Evolutionary conservation across 2,113 vertebrate genomes (phyloP).

Genomic region (Misgurnus anguillicaudatus): DNA sequence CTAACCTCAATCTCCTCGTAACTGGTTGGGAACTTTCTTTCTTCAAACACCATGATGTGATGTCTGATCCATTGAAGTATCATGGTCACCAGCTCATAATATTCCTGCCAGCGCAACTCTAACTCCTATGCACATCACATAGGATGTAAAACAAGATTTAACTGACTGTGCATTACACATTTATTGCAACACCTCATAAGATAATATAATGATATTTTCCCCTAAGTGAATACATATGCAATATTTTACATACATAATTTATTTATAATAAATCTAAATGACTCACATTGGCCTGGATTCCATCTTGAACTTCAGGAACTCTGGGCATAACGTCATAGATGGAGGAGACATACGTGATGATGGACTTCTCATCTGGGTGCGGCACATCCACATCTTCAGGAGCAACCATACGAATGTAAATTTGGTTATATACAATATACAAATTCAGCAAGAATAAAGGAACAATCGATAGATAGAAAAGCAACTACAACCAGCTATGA

Average conservation of each 20-base stretch:
- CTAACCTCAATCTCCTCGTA: constrained; percentile 93
- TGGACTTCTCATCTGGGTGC: constrained; percentile 79
- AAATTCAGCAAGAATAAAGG: neutral
- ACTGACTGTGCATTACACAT: no score
- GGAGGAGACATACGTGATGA: constrained; percentile 81
- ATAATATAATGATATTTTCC: no score
- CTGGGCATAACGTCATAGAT: constrained; percentile 93
- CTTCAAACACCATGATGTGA: constrained; percentile 85
- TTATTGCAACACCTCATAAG: neutral
- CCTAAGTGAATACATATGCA: no score
- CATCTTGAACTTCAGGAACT: constrained; percentile 84
- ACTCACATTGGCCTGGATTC: constrained; percentile 88
- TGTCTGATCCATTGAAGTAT: constrained; percentile 92
- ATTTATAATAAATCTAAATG: no score
- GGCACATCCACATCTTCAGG: constrained; percentile 74
- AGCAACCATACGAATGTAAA: neutral
- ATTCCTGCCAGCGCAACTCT: constrained; percentile 95
- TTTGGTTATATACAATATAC: neutral
- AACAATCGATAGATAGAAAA: neutral
- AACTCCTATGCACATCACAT: constrained; percentile 77
- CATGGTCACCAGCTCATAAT: constrained; percentile 87
- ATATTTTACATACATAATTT: no score
- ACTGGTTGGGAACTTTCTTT: constrained; percentile 85
- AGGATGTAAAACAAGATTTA: no score
- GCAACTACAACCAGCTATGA: no score